Percentiles rank a stretch among this genome's conserved stretches.
These are phyloP conservation scores for Thamnophis sirtalis DNA, from an alignment of 2,113 vertebrate species.

Conservation along the genomic window DNA sequence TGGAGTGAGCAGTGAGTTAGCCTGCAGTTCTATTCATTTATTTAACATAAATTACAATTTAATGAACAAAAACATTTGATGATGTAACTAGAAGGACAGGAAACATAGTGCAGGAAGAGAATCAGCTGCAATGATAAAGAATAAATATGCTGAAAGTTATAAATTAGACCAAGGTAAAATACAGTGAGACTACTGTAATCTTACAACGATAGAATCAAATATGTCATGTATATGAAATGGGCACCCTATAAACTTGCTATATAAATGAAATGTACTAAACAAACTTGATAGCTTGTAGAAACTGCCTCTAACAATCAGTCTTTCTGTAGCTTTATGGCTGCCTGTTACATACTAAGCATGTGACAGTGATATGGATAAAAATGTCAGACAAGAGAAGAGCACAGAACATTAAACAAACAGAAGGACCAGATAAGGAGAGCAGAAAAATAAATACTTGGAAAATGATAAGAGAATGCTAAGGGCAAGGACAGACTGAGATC, in stretches of 20 bases:
- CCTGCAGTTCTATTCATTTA: neutral
- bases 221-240: neutral
- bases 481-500: neutral
- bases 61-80: neutral
- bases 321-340: slow-evolving; percentile 25
- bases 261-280: neutral
- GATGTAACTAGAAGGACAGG: neutral
- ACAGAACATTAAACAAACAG: slow-evolving; percentile 46
- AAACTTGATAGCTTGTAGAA: slow-evolving; percentile 17
- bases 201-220: slow-evolving; percentile 16
- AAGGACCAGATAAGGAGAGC: slow-evolving; percentile 33
- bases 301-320: slow-evolving; percentile 36
- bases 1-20: no score
- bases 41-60: neutral
- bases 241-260: neutral
- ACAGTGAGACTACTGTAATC: slow-evolving; percentile 24
- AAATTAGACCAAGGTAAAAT: slow-evolving; percentile 32
- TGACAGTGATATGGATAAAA: slow-evolving; percentile 40
- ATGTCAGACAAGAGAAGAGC: slow-evolving; percentile 37
- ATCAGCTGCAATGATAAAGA: neutral
- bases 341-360: slow-evolving; percentile 27
- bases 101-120: neutral
- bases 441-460: slow-evolving; percentile 46
- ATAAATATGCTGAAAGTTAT: neutral
- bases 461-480: slow-evolving; percentile 44